Base-by-base conservation (phyloP, 2,113 vertebrate genomes). In the Seriola quinqueradiata region DNA sequence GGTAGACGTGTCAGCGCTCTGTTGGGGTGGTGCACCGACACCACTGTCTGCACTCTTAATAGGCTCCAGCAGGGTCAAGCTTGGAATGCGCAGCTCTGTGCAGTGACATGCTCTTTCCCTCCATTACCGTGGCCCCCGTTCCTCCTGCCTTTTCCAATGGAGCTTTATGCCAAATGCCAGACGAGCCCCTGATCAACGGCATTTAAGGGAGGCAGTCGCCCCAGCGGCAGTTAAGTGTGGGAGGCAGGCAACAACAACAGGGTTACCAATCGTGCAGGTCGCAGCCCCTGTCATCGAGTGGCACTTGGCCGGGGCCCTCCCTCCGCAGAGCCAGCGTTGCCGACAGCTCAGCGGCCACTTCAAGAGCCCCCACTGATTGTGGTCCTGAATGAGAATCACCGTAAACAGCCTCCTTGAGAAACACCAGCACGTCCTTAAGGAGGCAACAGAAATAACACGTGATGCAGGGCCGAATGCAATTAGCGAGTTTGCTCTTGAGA, bases 301-400 rank as follows among this genome's bases (percentile, higher is more conserved):
- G 77, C 89, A 66, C 85, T 82, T 50, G 68, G 75, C 73, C 57
- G 70, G 73, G 32, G 38, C 70, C 66, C 48, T 50, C 64, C 69
- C 77, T 82, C 77, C 54, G 8, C 44, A 12, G 75, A 70, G 70
- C 50, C 13, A 25, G 0, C 58, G 3, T 25, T 25, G 65, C 58
- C 79, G 73, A 84, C 86, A 38, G 84, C 87, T 90, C 86, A 61
- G 71, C 74, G 81, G 82, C 42, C 40, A 73, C 83, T 88, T 92
- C 67, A 71, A 82, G 84, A 83, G 69, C 63, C 65, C 52, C 52
- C 1, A 1, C 66, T 44, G 50, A 87, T 75, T 84, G 79, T 90
- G 84, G 84, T 66, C 73, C 78, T 91, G 93, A 93, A 95, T 92
- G 88, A 89, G 83, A 87, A 87, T 89, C 59, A 4, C 48, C 70